A percentile compares a stretch with the other conserved stretches of the same genome.
These are phyloP conservation scores for Delia radicum DNA, from an alignment of 1,140 invertebrate species.

Conservation along the genomic window DNA sequence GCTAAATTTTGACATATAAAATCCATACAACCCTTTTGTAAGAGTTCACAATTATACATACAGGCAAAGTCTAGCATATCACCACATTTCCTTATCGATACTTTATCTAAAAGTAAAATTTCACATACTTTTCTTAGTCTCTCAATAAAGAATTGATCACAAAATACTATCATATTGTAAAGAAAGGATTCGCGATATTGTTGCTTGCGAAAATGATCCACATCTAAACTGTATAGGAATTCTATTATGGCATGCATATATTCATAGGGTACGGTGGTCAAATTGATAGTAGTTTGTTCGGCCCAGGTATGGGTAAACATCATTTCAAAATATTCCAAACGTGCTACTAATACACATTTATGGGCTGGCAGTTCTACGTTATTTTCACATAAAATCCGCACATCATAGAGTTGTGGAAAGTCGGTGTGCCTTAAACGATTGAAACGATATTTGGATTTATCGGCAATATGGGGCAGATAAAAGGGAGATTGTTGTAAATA, in stretches of 20 bases:
- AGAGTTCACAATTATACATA: slow-evolving; percentile 63
- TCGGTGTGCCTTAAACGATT: slow-evolving; percentile 37
- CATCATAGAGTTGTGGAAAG: slow-evolving; percentile 63
- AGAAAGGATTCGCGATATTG: slow-evolving; percentile 58
- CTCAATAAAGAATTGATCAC: slow-evolving; percentile 67
- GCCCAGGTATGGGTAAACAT: slow-evolving; percentile 70
- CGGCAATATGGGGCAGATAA: slow-evolving; percentile 18
- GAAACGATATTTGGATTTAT: slow-evolving; percentile 33
- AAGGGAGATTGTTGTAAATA: slow-evolving; percentile 23
- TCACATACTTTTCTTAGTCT: slow-evolving; percentile 66
- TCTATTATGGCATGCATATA: slow-evolving; percentile 63
- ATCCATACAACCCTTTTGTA: slow-evolving; percentile 64
- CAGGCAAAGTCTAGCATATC: slow-evolving; percentile 66
- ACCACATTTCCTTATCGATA: slow-evolving; percentile 67
- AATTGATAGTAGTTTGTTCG: slow-evolving; percentile 57
- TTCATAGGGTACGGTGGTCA: slow-evolving; percentile 43
- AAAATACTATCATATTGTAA: slow-evolving; percentile 65
- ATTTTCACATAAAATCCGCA: slow-evolving; percentile 60
- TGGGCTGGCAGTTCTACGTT: slow-evolving; percentile 63
- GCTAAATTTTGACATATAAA: slow-evolving; percentile 68
- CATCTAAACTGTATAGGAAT: slow-evolving; percentile 65
- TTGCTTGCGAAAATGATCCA: slow-evolving; percentile 56
- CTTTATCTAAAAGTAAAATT: slow-evolving; percentile 58
- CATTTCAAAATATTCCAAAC: slow-evolving; percentile 71
- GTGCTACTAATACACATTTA: slow-evolving; percentile 68